phyloP scores from a whole-genome alignment of 1,140 invertebrate species.

The Drosophila mayri region DNA sequence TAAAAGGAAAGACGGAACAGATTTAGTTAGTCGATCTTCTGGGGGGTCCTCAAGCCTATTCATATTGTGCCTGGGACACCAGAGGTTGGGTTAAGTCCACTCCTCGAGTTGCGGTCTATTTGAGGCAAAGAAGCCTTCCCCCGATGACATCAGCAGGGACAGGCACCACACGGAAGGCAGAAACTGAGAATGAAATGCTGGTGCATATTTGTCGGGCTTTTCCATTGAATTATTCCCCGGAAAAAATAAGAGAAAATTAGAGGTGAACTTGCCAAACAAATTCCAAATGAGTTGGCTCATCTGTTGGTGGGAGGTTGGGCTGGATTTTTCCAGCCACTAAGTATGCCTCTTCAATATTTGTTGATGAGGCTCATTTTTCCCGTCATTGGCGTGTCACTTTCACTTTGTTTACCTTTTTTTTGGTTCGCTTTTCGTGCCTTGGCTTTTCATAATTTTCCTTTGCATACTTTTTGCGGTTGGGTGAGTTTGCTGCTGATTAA shows the following conservation, averaged over 20 bases:
- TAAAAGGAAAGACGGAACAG: conserved; percentile 16
- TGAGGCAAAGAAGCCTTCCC: conserved; percentile 37
- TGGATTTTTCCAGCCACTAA: conserved; percentile 38
- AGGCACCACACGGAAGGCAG: neutral
- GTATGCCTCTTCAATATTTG: conserved; percentile 53
- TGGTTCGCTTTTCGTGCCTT: conserved; percentile 5
- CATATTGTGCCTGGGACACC: neutral
- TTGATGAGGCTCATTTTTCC: conserved; percentile 47
- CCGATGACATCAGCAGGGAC: conserved; percentile 68
- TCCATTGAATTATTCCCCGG: conserved; percentile 20
- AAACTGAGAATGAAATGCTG: conserved; percentile 24
- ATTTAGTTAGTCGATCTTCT: conserved; percentile 10
- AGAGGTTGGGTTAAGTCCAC: conserved; percentile 20
- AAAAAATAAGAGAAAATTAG: conserved; percentile 1
- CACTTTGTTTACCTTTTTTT: conserved; percentile 61
- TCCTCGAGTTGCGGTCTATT: conserved; percentile 64
- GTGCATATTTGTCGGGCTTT: conserved; percentile 29
- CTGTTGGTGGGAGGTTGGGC: neutral
- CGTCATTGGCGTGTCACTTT: conserved; percentile 70
- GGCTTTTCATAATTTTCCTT: conserved; percentile 62
- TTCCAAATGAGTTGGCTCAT: conserved; percentile 50
- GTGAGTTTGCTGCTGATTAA: conserved; percentile 62
- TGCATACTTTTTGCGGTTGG: conserved; percentile 77
- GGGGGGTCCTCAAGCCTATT: conserved; percentile 14
- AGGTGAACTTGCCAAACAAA: conserved; percentile 20